phyloP scores from a whole-genome alignment of 2,888 invertebrate genomes.

The Mongoloraphidia duomilia region DNA sequence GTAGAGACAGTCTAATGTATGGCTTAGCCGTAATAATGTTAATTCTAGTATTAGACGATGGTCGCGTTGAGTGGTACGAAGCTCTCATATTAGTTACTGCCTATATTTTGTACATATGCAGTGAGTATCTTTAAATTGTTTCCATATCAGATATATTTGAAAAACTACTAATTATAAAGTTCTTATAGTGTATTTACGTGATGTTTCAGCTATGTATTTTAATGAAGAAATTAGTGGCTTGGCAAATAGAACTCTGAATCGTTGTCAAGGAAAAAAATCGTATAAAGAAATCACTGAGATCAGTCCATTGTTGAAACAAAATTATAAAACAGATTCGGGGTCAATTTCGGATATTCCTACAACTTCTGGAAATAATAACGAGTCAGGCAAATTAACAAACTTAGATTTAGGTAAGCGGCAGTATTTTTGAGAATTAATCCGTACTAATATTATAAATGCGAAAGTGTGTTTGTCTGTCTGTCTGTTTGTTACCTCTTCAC shows the following conservation, averaged over 20 bases:
- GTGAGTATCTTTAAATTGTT: constrained; percentile 32
- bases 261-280: constrained; percentile 32
- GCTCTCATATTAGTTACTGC: constrained; percentile 52
- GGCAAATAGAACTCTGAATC: constrained; percentile 34
- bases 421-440: too few relatives aligned
- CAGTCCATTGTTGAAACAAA: constrained; percentile 24
- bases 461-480: too few relatives aligned
- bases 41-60: constrained; percentile 53
- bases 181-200: constrained; percentile 1
- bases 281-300: constrained; percentile 42
- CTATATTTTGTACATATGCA: constrained; percentile 55
- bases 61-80: constrained; percentile 61
- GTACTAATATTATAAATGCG: too few relatives aligned
- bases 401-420: too few relatives aligned
- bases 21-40: constrained; percentile 54
- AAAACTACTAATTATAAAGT: constrained; percentile 1
- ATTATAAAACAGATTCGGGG: constrained; percentile 13
- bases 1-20: constrained; percentile 59
- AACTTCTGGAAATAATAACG: too few relatives aligned
- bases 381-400: too few relatives aligned
- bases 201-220: constrained; percentile 50
- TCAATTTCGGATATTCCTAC: too few relatives aligned
- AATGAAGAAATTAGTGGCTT: constrained; percentile 42
- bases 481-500: too few relatives aligned
- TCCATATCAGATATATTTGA: constrained; percentile 8